Base-by-base conservation (phyloP, 2,888 invertebrate species). In the Pegoplata infirma region DNA sequence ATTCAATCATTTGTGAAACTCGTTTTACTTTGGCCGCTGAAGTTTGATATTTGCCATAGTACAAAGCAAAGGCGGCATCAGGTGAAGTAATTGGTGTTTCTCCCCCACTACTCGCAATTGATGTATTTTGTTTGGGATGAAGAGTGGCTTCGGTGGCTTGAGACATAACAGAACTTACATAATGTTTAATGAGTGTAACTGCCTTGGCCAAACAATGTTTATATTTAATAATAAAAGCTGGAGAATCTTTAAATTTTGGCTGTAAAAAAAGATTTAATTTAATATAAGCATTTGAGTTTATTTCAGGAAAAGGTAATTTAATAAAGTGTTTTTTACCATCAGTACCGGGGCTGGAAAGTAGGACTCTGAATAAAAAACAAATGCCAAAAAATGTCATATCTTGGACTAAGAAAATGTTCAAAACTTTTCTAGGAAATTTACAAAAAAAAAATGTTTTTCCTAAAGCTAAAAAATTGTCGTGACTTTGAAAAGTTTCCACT, bases 41-140 rank as follows among this genome's bases (percentile, higher is more conserved):
- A 0, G 96, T 95, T 88, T 98, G 96, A 88, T 98, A 99, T 90
- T 97, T 97, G 0, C 98, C 98, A 86, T 98, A 99, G 86, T 97
- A 98, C 36, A 93, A 93, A 55, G 94, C 97, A 90, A 93, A 95
- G 28, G 94, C 93, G 0, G 94, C 93, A 83, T 95, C 94, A 0
- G 87, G 86, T 12, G 92, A 91, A 7, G 83, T 83, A 7, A 76
- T 69, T 17, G 85, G 74, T 19, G 84, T 68, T 40, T 84, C 89
- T 44, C 88, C 88, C 16, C 83, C 83, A 51, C 64, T 46, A 53
- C 59, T 32, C 14, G n/a, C 28, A 8, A 7, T 10, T 14, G 56
- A 16, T 14, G 25, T n/a, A 16, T 28, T 53, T 17, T 81, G 84
- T 55, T 87, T 87, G 0, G 89, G 91, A 71, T 90, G 91, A 7